Evolutionary conservation across 2,888 invertebrate species (phyloP), one percentile per base, ranked within the genome.

Genomic region (Branchellion lobata): DNA sequence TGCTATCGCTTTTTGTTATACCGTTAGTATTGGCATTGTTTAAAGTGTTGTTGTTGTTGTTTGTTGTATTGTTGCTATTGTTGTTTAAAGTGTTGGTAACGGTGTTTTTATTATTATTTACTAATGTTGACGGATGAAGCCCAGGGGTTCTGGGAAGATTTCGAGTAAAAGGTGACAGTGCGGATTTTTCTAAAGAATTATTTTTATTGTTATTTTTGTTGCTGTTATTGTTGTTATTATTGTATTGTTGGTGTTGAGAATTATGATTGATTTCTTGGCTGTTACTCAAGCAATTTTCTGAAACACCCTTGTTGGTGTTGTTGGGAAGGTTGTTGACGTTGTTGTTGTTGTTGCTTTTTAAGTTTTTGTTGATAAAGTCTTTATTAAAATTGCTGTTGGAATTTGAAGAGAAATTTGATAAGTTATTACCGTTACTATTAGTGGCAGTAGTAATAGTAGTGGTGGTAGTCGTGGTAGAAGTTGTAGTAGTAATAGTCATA

Each of bases 101-200:
- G 21, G 5, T 57, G n/a, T 57, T 57, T 5, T 14, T 57, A n/a
- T 24, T 57, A n/a, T 57, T 57, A n/a, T 57, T 57, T n/a, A 57
- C 61, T 24, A 24, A 57, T 18, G 61, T 24, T 8, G 61, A 57
- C 21, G 61, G 61, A 57, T 57, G 61, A 24, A 57, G 11, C 3
- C 61, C 61, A 57, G 61, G 61, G 24, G 61, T 57, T n/a, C 61
- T 57, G 24, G 61, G 61, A 3, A 57, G 61, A 57, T 57, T 57
- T n/a, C 61, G 61, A 57, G 61, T 24, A n/a, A 57, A 57, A 14
- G 61, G 61, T 24, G 61, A 57, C 61, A 57, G 24, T 57, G 61
- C 21, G 61, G 61, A 5, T 57, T 57, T 57, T 18, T 57, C 61
- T 57, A 57, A 57, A n/a, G 61, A 57, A 57, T 24, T 57, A 57